Base-by-base conservation (phyloP, 2,113 vertebrate genomes). In the Entelurus aequoreus region DNA sequence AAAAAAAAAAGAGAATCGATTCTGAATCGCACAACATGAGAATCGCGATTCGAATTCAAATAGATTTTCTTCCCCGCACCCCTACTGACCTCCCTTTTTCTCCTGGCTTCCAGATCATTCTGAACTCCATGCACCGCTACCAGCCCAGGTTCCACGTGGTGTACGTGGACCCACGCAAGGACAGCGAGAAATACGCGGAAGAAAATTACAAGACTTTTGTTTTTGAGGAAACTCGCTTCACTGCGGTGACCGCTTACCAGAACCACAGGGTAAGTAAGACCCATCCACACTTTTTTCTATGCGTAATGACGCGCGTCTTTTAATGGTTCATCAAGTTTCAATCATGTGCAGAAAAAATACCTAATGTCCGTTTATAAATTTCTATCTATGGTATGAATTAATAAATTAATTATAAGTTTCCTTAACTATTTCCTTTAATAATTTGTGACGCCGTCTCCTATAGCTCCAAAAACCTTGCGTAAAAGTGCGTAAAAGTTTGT, bases 71-170 rank as follows among this genome's bases (percentile, higher is more conserved):
- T n/a, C n/a, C n/a, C n/a, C n/a, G 5, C 16, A n/a, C 47, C 72
- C 11, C 63, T 55, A n/a, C 19, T 19, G 19, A 19, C 12, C 52
- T 84, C 21, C 48, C 28, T 19, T 13, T n/a, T 48, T n/a, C 2
- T 16, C 0, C 8, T 21, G 1, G 11, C 75, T n/a, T 87, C 40
- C 91, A 99, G 97, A 99, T 99, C 82, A 99, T 99, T 78, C 93
- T 99, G 81, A 99, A 99, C 91, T 99, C 97, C 78, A 99, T 99
- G 97, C 97, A 99, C 88, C 94, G 96, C 90, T 99, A 99, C 86
- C 97, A 98, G 86, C 96, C 97, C 48, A 90, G 97, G 46, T 98
- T 99, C 76, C 97, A 99, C 6, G 96, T 99, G 53, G 97, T 99
- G 11, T 99, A 97, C 6, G 97, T 98, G 85, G 97, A 99, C 28